These are phyloP conservation scores for Torymus texanus DNA, from an alignment of 2,888 invertebrate species.

Conservation along the genomic window DNA sequence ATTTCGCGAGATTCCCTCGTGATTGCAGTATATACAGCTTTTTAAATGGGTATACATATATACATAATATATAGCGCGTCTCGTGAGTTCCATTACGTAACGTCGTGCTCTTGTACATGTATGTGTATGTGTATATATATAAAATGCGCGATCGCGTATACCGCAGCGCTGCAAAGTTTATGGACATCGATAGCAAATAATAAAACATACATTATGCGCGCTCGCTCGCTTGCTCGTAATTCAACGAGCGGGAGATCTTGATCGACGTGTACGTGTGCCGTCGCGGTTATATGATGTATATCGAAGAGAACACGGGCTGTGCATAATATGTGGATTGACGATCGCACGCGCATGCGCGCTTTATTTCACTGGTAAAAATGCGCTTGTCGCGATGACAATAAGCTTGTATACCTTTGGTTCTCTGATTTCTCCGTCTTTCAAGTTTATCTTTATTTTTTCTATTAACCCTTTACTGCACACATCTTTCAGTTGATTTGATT, in stretches of 20 bases:
- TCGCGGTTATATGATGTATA: background rate
- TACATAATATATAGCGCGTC: background rate
- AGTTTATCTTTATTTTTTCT: too few relatives aligned
- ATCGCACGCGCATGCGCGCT: too few relatives aligned
- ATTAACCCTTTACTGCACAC: too few relatives aligned
- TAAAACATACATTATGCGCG: constrained; percentile 7
- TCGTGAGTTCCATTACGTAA: constrained; percentile 18
- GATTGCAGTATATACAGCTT: background rate
- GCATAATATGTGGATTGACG: too few relatives aligned
- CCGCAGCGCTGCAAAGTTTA: constrained; percentile 8
- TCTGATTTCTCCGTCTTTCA: too few relatives aligned
- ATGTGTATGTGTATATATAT: too few relatives aligned
- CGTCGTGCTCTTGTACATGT: background rate
- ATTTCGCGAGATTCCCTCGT: constrained; percentile 1
- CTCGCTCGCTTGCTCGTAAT: constrained; percentile 19
- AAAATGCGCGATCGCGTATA: too few relatives aligned
- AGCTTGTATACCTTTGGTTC: too few relatives aligned
- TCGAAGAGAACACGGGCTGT: background rate
- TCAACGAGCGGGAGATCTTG: constrained; percentile 30
- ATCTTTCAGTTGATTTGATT: too few relatives aligned
- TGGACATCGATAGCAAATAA: constrained; percentile 27
- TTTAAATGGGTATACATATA: too few relatives aligned
- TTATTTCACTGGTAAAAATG: too few relatives aligned
- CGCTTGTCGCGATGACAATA: too few relatives aligned
- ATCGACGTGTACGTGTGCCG: constrained; percentile 30